Conservation (phyloP, 2,113 vertebrate genomes). For the Dromas ardeola region DNA sequence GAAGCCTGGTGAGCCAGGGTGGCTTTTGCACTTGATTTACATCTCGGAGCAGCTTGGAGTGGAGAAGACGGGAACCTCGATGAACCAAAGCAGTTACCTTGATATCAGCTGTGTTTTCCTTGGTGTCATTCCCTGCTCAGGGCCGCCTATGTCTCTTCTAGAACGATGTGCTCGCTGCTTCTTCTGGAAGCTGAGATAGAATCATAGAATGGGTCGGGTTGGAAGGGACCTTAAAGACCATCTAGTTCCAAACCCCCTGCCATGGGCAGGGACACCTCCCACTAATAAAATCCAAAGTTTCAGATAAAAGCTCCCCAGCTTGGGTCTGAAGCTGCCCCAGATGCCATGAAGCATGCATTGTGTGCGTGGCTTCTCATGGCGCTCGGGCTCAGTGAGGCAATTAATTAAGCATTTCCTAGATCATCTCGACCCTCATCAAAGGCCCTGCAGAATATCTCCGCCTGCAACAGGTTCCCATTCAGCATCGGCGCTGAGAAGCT, state of each 20-base stretch:
- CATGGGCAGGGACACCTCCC: background rate
- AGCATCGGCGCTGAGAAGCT: fast-evolving
- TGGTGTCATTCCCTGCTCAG: background rate
- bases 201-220: too few species aligned
- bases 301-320: background rate
- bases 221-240: too few species aligned
- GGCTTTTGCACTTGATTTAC: conserved; percentile 20
- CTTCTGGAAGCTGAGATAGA: background rate
- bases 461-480: background rate
- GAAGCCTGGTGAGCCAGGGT: background rate
- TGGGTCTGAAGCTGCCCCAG: background rate
- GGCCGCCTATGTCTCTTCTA: background rate
- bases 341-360: fast-evolving
- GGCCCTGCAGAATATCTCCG: background rate
- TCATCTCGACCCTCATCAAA: background rate
- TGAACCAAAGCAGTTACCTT: background rate
- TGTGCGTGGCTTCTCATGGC: fast-evolving
- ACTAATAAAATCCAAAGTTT: background rate
- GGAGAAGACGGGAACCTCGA: background rate
- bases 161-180: background rate
- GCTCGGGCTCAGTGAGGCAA: fast-evolving
- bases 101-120: background rate
- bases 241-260: too few species aligned
- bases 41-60: background rate
- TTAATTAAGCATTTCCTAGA: background rate